A percentile compares a stretch with the other conserved stretches of the same genome.
Evolutionary conservation across 2,113 vertebrate genomes (phyloP).

Genomic region (Chlamydotis undulata): DNA sequence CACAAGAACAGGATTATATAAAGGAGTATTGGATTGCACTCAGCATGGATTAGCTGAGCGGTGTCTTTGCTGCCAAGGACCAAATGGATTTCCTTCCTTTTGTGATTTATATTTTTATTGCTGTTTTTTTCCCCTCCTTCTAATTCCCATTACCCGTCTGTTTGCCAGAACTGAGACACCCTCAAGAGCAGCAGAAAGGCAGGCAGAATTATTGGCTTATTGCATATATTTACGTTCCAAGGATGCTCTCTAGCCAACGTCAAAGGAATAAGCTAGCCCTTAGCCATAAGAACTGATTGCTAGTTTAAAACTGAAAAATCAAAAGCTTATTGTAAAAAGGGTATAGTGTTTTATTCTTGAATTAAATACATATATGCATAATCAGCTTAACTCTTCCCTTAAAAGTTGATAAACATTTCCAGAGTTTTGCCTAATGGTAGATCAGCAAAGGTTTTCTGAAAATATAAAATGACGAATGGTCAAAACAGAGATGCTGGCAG

Average conservation of each 20-base stretch:
- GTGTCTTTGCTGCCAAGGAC: slow-evolving; percentile 80
- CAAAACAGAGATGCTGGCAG: neutral
- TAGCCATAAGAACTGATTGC: slow-evolving; percentile 13
- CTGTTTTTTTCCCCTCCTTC: slow-evolving; percentile 66
- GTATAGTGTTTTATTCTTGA: neutral
- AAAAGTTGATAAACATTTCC: neutral
- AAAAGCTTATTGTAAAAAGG: slow-evolving; percentile 23
- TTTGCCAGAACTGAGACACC: slow-evolving; percentile 75
- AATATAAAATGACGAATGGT: neutral
- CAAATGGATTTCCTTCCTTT: slow-evolving; percentile 82
- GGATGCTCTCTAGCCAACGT: slow-evolving; percentile 35
- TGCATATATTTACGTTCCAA: slow-evolving; percentile 76
- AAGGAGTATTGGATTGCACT: slow-evolving; percentile 85
- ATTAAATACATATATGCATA: neutral
- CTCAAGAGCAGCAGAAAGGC: slow-evolving; percentile 70
- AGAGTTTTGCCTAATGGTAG: neutral
- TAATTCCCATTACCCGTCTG: slow-evolving; percentile 79
- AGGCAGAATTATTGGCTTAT: slow-evolving; percentile 76
- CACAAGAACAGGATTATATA: slow-evolving; percentile 80
- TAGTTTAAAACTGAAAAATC: slow-evolving; percentile 56
- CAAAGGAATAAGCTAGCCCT: slow-evolving; percentile 56
- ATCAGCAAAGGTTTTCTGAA: neutral
- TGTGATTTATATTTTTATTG: slow-evolving; percentile 85
- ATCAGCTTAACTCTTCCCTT: neutral
- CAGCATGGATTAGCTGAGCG: slow-evolving; percentile 79